Evolutionary conservation across 1,140 invertebrate species (phyloP).

Genomic region (Cydia splendana): DNA sequence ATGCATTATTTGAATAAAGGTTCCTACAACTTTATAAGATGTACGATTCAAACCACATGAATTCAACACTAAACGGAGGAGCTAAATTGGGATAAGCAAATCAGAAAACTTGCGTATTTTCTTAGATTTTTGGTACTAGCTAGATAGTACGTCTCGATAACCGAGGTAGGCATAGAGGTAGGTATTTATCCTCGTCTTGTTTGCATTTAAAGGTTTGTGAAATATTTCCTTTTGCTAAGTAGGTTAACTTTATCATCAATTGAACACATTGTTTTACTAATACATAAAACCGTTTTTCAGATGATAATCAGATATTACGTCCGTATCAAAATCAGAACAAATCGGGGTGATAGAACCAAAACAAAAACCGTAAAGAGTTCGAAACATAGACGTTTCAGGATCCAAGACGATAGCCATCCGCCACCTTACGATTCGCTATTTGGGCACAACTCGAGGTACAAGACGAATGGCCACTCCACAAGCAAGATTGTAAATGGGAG

Average conservation of each 20-base stretch:
- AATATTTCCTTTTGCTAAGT: no score
- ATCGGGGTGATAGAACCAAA: conserved; percentile 1
- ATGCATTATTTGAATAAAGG: no score
- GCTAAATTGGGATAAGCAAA: no score
- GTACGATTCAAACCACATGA: no score
- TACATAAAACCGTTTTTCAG: conserved; percentile 45
- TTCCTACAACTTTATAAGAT: no score
- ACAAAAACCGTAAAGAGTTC: conserved; percentile 38
- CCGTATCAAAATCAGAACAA: conserved; percentile 41
- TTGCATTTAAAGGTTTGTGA: no score
- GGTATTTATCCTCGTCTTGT: no score
- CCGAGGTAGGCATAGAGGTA: no score
- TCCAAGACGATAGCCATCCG: conserved; percentile 64
- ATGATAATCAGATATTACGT: conserved; percentile 57
- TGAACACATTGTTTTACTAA: neutral
- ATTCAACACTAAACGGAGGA: no score
- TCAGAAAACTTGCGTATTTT: no score
- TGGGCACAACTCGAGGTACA: conserved; percentile 65
- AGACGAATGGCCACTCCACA: conserved; percentile 71
- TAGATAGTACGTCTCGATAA: no score
- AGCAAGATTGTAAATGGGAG: conserved; percentile 85
- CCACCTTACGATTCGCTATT: conserved; percentile 81
- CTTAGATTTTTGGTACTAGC: no score
- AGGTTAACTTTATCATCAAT: neutral
- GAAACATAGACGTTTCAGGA: conserved; percentile 37